Evolutionary conservation across 2,888 invertebrate genomes (phyloP), one percentile per base, ranked within the genome.

Genomic region (Synergus gifuensis): DNA sequence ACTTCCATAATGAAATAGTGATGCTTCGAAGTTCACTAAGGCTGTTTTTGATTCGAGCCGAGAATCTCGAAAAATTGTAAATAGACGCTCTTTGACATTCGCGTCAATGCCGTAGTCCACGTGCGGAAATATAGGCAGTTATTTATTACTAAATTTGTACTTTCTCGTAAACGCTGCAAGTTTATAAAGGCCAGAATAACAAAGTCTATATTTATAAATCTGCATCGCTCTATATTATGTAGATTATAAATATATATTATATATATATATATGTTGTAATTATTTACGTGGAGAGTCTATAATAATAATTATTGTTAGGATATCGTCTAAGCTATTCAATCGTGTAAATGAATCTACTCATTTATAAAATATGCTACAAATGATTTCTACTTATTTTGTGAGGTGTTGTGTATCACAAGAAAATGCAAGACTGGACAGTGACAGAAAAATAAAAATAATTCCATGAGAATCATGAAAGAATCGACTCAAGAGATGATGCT

Each of bases 71-170:
- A 49, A 44, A 46, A 14, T 44, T 69, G 67, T 69, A 69, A 69
- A 69, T 69, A 69, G 67, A 69, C 67, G 67, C 46, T 69, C 16
- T 69, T 69, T 22, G 67, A 46, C 46, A 69, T 44, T 63, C 63
- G 63, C 36, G 36, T 36, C 63, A 28, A 69, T 69, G 46, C 67
- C 67, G 67, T 69, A 69, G 67, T 54, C 73, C 54, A 46, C 28
- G 49, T 18, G 8, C 46, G 49, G 73, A 73, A 73, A 54, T 36
- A 3, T 73, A 73, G 16, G 73, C 77, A 84, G 69, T 81, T 85
- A 85, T 85, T 85, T 84, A 85, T 85, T 85, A 83, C 73, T 77
- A 77, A 79, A 80, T 81, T 73, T 76, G 14, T 78, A 82, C 63
- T 82, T 79, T 78, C 81, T 85, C 81, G 79, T 77, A 81, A 69